Conservation (phyloP, 1,140 invertebrate species). For the Lithobius niger region DNA sequence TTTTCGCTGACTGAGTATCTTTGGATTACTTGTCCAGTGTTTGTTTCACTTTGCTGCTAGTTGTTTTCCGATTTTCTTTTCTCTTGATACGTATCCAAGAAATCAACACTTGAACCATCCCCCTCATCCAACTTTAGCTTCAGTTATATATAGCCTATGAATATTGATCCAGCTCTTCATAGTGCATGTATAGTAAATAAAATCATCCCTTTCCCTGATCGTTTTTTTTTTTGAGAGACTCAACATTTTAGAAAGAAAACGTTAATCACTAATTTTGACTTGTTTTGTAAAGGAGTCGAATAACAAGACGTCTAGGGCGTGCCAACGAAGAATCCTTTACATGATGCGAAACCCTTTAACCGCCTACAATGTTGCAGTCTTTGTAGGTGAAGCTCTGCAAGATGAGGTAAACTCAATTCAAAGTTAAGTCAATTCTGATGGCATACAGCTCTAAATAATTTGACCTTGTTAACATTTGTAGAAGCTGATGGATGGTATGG, state of each 20-base stretch:
- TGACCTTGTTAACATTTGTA: constrained; percentile 9
- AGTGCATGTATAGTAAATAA: not conserved
- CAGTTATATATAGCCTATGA: too few relatives aligned
- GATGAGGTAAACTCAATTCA: too few relatives aligned
- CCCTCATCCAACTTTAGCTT: too few relatives aligned
- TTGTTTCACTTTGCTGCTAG: too few relatives aligned
- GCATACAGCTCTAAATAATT: too few relatives aligned
- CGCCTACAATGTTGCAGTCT: constrained; percentile 40
- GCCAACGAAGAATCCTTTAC: constrained; percentile 46
- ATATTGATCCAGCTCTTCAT: not conserved
- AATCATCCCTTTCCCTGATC: not conserved
- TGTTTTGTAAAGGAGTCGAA: constrained; percentile 35
- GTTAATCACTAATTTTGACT: constrained; percentile 1
- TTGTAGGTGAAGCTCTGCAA: constrained; percentile 44
- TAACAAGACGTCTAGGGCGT: constrained; percentile 56
- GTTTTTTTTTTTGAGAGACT: not conserved
- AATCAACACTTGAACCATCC: too few relatives aligned
- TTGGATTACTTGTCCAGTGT: too few relatives aligned
- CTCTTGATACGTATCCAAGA: too few relatives aligned
- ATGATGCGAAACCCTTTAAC: constrained; percentile 46
- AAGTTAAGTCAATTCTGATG: not conserved
- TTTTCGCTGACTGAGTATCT: too few relatives aligned
- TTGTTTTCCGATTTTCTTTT: too few relatives aligned
- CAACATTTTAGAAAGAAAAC: not conserved
- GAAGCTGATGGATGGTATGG: not conserved